Conservation (phyloP, 2,888 invertebrate genomes). For the Mylabris sibirica region DNA sequence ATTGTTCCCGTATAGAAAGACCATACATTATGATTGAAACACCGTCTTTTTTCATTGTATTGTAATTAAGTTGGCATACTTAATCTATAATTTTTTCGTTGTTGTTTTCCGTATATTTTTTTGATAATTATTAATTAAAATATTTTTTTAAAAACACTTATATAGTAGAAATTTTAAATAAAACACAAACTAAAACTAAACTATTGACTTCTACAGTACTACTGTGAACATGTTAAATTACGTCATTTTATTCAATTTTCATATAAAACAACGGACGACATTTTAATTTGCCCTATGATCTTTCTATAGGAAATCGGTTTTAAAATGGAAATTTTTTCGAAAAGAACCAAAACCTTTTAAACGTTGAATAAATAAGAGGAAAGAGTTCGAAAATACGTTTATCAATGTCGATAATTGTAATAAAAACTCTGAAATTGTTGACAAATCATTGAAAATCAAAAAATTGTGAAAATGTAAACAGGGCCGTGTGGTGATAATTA, state of each 20-base stretch:
- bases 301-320: constrained; percentile 24
- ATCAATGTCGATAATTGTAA: too few species aligned
- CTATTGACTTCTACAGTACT: background rate
- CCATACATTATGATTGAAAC: constrained; percentile 22
- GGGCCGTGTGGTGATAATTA: too few species aligned
- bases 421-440: too few species aligned
- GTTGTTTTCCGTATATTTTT: constrained; percentile 1
- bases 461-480: too few species aligned
- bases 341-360: background rate
- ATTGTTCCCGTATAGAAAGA: constrained; percentile 24
- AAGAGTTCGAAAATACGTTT: background rate
- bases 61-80: constrained; percentile 10
- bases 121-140: constrained; percentile 5
- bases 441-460: too few species aligned
- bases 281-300: constrained; percentile 29
- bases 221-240: constrained; percentile 25
- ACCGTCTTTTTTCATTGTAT: constrained; percentile 21
- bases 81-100: background rate
- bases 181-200: constrained; percentile 12
- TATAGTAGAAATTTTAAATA: constrained; percentile 19
- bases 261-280: constrained; percentile 30
- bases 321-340: constrained; percentile 15
- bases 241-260: constrained; percentile 27
- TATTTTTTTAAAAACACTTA: constrained; percentile 20
- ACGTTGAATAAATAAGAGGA: background rate